Base-by-base conservation (phyloP, 2,797 vertebrate species). In the Paramormyrops hopkinsi region DNA sequence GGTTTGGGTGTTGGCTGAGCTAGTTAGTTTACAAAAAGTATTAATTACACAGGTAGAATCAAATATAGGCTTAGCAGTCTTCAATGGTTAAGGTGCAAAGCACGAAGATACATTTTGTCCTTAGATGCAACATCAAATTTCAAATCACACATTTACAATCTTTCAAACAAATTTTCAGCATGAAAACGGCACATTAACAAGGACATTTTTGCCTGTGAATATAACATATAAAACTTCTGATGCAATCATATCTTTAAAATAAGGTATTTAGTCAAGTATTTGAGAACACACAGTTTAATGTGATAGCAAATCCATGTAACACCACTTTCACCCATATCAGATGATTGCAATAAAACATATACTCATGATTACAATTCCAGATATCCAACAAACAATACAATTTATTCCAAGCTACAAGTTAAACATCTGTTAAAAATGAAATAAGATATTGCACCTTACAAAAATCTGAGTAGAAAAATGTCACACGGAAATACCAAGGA, bases 221-320 rank as follows among this genome's bases (percentile, higher is more conserved):
- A 96, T 96, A 94, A 93, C 59, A 89, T 73, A 94, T 93, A 95
- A 96, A 96, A 94, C 94, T 93, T 92, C 96, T 95, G 89, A 90
- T 90, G 88, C 87, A 86, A 89, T 90, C 76, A 89, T 79, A 90
- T 95, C 96, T 96, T 85, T 96, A 96, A 96, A 96, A 97, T 97
- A 97, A 96, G 95, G 95, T 94, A 96, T 96, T 95, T 96, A 95
- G 96, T 90, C 89, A 90, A 90, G 89, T 89, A 90, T 84, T 56
- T 79, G 73, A 88, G 87, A 69, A 90, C 46, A 90, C 76, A 83
- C 48, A 86, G 82, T 90, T 90, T 76, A 82, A 90, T 88, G 87
- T 76, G 73, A 90, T 88, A 88, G 79, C 89, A 89, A 83, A 91
- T 82, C 69, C 89, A 87, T 59, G 73, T 44, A 87, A 54, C 37